phyloP scores from a whole-genome alignment of 2,888 invertebrate genomes.

The Criorhina ranunculi region DNA sequence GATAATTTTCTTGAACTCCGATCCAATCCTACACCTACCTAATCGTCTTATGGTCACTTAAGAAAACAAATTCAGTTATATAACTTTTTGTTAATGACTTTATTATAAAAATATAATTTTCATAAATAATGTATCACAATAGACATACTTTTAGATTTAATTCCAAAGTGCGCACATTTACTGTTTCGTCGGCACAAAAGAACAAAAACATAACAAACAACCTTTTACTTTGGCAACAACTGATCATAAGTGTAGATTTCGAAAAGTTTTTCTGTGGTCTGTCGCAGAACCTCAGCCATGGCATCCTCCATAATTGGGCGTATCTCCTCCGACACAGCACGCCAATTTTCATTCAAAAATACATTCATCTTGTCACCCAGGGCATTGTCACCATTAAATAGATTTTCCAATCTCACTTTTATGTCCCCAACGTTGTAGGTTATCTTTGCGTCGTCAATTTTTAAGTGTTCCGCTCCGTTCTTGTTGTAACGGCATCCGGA shows the following conservation, averaged over 20 bases:
- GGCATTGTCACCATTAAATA: constrained; percentile 90
- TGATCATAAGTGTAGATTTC: constrained; percentile 86
- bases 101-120: background rate
- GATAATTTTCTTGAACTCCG: too few relatives aligned
- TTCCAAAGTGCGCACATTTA: background rate
- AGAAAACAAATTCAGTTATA: too few relatives aligned
- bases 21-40: too few relatives aligned
- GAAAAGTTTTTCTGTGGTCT: constrained; percentile 87
- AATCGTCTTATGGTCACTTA: too few relatives aligned
- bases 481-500: constrained; percentile 86
- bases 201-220: background rate
- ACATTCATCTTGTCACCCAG: constrained; percentile 90
- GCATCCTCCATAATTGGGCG: constrained; percentile 89
- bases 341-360: constrained; percentile 92
- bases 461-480: constrained; percentile 85
- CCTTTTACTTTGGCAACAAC: constrained; percentile 84
- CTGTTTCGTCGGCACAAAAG: background rate
- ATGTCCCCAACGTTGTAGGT: constrained; percentile 89
- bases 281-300: constrained; percentile 86
- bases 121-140: constrained; percentile 10
- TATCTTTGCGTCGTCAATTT: constrained; percentile 88
- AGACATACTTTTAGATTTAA: background rate
- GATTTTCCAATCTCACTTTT: constrained; percentile 88
- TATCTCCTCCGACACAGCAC: constrained; percentile 88
- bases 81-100: background rate